Evolutionary conservation across 2,113 vertebrate genomes (phyloP).

Genomic region (Ploceus nigricollis): DNA sequence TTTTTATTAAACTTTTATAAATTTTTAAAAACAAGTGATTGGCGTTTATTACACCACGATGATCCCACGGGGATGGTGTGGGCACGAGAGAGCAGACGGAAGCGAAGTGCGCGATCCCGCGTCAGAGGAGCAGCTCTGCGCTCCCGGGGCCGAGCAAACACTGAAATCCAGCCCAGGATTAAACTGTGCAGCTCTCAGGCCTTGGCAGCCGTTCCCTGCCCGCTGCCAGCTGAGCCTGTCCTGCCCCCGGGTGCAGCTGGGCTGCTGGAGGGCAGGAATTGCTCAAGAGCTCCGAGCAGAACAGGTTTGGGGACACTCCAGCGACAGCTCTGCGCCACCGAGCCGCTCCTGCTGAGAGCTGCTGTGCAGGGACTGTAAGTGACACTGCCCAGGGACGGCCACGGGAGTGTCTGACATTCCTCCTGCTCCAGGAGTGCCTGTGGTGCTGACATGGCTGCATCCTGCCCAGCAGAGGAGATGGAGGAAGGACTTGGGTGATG

Average conservation of each 20-base stretch:
- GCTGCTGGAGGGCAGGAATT: neutral
- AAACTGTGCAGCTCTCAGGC: neutral
- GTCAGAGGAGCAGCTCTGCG: neutral
- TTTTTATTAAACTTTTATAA: too few relatives aligned
- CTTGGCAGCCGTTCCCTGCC: neutral
- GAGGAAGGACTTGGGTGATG: neutral
- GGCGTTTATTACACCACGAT: too few relatives aligned
- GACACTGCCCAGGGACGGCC: neutral
- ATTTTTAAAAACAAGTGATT: too few relatives aligned
- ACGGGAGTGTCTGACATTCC: rapidly evolving
- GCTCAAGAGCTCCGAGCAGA: neutral
- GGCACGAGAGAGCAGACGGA: neutral
- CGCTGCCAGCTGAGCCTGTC: neutral
- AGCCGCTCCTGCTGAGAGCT: neutral
- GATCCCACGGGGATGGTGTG: neutral
- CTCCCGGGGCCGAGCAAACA: neutral
- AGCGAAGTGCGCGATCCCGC: rapidly evolving
- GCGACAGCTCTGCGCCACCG: rapidly evolving
- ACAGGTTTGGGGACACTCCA: neutral
- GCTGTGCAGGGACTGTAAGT: rapidly evolving
- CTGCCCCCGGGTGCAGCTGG: neutral
- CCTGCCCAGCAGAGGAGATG: neutral
- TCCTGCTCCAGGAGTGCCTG: rapidly evolving
- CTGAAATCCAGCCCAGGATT: neutral
- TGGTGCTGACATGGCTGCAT: rapidly evolving